Base-by-base conservation (phyloP, 2,797 vertebrate genomes). In the Anguilla obscura region DNA sequence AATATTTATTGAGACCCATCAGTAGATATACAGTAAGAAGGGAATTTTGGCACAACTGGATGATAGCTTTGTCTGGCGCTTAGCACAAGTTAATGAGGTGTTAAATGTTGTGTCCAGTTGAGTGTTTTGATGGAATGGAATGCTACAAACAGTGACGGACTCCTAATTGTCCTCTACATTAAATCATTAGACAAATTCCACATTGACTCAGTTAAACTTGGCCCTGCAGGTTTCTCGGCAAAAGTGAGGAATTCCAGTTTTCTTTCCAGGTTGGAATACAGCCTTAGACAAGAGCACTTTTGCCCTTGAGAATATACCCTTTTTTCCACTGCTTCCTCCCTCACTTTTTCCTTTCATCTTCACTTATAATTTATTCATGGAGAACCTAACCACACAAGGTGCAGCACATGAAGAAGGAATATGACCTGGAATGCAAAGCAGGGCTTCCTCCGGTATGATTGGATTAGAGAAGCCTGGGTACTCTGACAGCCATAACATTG, bases 31-130 rank as follows among this genome's bases (percentile, higher is more conserved):
- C 63, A 69, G n/a, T 66, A 48, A 85, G 50, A 63, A n/a, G 45
- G 48, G 40, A 58, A 86, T 33, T 84, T 54, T 86, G 76, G 84
- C 80, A 60, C 10, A 69, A n/a, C 71, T 80, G 36, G 0, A 36
- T 85, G n/a, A 88, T 76, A 76, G 52, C 87, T 76, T 85, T 60
- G 71, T 76, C 6, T 24, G 82, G 52, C 36, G 74, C 36, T 86
- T n/a, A 69, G 58, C 60, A 16, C 45, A 86, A 88, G 56, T 74
- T 89, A 80, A 89, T 88, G 80, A 84, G 30, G 16, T 86, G 76
- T 85, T 89, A 89, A 89, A 87, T 89, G 50, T 84, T 86, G 60
- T 80, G n/a, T 87, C 84, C 40, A 50, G 83, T 69, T 85, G 48
- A 88, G 87, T 85, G 69, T 87, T 52, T 87, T 52, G n/a, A 85